Evolutionary conservation across 2,888 invertebrate species (phyloP), one percentile per base, ranked within the genome.

Genomic region (Eupithecia dodoneata): DNA sequence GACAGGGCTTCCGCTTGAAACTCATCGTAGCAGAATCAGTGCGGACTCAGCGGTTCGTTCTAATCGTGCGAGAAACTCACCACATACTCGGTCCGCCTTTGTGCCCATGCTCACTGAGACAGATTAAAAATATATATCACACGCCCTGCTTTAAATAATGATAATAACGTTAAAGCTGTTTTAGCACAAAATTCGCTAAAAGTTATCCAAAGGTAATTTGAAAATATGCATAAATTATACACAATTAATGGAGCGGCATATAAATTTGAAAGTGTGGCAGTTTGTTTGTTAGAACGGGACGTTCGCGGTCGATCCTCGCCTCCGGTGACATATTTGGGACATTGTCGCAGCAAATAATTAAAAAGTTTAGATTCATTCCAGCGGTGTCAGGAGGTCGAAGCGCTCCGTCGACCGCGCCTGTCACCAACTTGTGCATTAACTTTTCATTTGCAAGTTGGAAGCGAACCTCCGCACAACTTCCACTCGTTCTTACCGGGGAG

Each of bases 361-460:
- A 91, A 91, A 92, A 91, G 90, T 92, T 91, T 85, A 86, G 87
- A 90, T 90, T 91, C 87, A 89, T 91, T 89, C 85, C 83, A 85
- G 86, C 87, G 83, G 85, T 85, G 87, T 86, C 86, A 88, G 87
- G 83, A 89, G 89, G 88, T 87, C 88, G 88, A 87, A 86, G 83
- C 83, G 84, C 85, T 87, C 87, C 87, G 84, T 82, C 85, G 85
- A 83, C 88, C 89, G 89, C 88, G 87, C 87, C 90, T 91, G 92
- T 91, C 92, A 90, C 83, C 83, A 92, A 93, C 87, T 93, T 92
- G 87, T 85, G 88, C 92, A 90, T 93, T 93, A 93, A 93, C 92
- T 93, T 93, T 93, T 92, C 92, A 93, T 93, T 93, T 92, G 90
- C 90, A 92, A 93, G 90, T 92, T 93, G 86, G 83, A 85, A 87